phyloP scores from a whole-genome alignment of 2,113 vertebrate genomes.

The Halcyon senegalensis region DNA sequence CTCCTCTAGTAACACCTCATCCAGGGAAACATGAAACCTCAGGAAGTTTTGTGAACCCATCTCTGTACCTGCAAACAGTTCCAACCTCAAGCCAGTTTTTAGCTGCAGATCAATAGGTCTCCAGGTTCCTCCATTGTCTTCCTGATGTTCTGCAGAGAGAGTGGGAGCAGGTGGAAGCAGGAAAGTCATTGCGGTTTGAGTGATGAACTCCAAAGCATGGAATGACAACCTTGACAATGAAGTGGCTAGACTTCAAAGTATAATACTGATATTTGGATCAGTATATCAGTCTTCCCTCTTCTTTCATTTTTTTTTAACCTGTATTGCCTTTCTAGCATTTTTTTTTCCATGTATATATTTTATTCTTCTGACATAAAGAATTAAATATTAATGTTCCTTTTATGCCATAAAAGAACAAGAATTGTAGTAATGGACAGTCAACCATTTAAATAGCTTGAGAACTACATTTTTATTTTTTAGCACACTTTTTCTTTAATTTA shows the following conservation, averaged over 20 bases:
- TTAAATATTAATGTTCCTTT: not conserved
- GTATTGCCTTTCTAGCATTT: not conserved
- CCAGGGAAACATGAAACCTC: not conserved
- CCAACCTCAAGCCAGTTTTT: not conserved
- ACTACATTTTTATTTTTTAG: not conserved
- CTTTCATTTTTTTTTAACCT: not conserved
- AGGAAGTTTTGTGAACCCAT: not conserved
- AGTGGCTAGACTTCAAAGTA: not conserved
- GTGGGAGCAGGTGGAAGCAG: not conserved
- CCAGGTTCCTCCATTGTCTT: not conserved
- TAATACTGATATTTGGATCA: not conserved
- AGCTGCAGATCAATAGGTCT: not conserved
- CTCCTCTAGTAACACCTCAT: not conserved
- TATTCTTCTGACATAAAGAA: not conserved
- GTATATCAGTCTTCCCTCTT: not conserved
- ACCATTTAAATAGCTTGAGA: not conserved
- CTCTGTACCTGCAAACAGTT: not conserved
- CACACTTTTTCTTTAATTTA: not conserved
- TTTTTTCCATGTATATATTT: not conserved
- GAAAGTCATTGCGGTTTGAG: not conserved
- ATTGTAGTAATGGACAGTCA: not conserved
- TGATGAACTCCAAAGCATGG: not conserved
- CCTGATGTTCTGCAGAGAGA: not conserved
- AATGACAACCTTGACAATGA: constrained; percentile 10
- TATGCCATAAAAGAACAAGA: not conserved